A percentile compares a stretch with the other conserved stretches of the same genome.
phyloP scores from a whole-genome alignment of 2,113 vertebrate genomes.

The Colinus virginianus region DNA sequence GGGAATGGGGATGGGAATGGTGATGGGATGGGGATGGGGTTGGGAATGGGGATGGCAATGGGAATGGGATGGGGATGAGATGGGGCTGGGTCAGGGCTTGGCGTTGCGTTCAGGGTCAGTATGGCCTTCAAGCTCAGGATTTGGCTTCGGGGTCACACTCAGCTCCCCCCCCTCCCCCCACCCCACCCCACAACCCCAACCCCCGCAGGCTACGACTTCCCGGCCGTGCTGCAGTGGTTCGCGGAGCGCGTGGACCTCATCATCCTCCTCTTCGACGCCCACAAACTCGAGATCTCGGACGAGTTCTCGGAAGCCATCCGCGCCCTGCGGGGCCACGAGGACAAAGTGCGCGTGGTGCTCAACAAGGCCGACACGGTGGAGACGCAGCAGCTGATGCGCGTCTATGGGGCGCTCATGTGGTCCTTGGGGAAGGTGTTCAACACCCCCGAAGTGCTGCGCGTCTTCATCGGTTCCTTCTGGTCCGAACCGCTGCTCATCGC shows the following conservation, averaged over 20 bases:
- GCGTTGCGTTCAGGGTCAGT: too few relatives aligned
- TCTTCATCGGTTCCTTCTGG: slow-evolving; percentile 97
- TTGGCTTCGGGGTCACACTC: too few relatives aligned
- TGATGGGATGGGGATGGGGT: too few relatives aligned
- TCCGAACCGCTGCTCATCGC: slow-evolving; percentile 88
- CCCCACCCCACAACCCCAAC: too few relatives aligned
- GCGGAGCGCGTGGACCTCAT: slow-evolving; percentile 93
- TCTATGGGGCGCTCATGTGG: slow-evolving; percentile 96
- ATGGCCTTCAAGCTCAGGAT: too few relatives aligned
- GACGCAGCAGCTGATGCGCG: slow-evolving; percentile 94
- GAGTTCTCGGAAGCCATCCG: slow-evolving; percentile 93
- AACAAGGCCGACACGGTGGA: slow-evolving; percentile 97
- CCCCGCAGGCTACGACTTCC: slow-evolving; percentile 87
- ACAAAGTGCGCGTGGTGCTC: slow-evolving; percentile 94
- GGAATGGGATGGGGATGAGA: too few relatives aligned
- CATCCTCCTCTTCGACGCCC: slow-evolving; percentile 93
- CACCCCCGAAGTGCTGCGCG: slow-evolving; percentile 92
- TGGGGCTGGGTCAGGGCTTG: too few relatives aligned
- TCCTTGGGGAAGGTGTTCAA: slow-evolving; percentile 92
- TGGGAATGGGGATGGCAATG: too few relatives aligned
- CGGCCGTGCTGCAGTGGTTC: slow-evolving; percentile 92
- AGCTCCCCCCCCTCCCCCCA: slow-evolving; percentile 4
- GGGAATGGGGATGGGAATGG: too few relatives aligned
- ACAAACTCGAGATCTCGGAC: slow-evolving; percentile 94
- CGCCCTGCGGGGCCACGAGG: slow-evolving; percentile 91